Evolutionary conservation across 35 echinoderm and acorn worm genomes (phyloP).

Genomic region (Holothuria glaberrima): DNA sequence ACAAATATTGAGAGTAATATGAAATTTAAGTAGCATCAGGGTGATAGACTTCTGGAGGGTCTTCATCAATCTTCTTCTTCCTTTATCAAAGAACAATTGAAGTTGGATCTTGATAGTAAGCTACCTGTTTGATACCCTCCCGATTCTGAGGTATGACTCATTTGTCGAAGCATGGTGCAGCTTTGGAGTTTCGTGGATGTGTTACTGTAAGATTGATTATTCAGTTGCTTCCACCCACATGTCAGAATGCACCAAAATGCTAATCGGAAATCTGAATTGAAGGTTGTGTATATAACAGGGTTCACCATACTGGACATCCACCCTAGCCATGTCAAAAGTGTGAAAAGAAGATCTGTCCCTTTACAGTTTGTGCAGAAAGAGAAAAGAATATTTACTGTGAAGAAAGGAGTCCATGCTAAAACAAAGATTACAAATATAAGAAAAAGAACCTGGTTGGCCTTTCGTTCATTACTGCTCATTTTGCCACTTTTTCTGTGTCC

Average conservation of each 20-base stretch:
- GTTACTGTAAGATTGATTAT: too few relatives aligned
- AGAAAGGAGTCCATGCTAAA: conserved; percentile 87
- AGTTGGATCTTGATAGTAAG: too few relatives aligned
- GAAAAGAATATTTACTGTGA: conserved; percentile 66
- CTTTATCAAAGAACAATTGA: too few relatives aligned
- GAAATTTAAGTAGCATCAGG: too few relatives aligned
- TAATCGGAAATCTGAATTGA: conserved; percentile 71
- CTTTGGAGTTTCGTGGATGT: too few relatives aligned
- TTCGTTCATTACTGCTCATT: conserved; percentile 51
- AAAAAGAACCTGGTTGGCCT: conserved; percentile 85
- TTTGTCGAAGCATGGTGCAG: too few relatives aligned
- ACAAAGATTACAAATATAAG: conserved; percentile 80
- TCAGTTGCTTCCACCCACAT: not conserved
- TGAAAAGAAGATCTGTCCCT: conserved; percentile 35
- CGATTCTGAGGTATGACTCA: too few relatives aligned
- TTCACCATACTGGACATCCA: conserved; percentile 87
- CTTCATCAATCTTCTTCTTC: too few relatives aligned
- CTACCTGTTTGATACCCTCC: too few relatives aligned
- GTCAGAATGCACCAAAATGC: conserved; percentile 72
- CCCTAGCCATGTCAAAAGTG: conserved; percentile 77
- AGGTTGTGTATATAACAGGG: conserved; percentile 85
- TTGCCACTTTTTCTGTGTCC: not conserved
- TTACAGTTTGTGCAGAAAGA: conserved; percentile 39
- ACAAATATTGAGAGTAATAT: too few relatives aligned
- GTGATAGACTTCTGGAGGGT: too few relatives aligned